These are phyloP conservation scores for Rhabdornis inornatus DNA, from an alignment of 2,113 vertebrate genomes.

Conservation along the genomic window DNA sequence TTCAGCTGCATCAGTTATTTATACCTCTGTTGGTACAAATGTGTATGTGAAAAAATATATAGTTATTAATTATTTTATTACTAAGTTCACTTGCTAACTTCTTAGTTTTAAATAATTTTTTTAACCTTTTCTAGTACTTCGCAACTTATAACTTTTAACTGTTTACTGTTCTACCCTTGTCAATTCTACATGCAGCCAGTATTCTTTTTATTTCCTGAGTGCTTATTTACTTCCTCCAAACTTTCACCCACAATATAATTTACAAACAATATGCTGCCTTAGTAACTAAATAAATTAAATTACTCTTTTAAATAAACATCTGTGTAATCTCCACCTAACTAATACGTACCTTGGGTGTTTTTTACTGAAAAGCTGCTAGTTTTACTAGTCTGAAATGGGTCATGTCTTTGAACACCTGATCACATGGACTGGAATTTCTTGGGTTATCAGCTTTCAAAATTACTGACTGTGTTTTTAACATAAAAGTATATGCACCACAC, in stretches of 20 bases:
- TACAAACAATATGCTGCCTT: neutral
- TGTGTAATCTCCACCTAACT: neutral
- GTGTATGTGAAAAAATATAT: neutral
- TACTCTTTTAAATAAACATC: neutral
- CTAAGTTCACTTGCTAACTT: neutral
- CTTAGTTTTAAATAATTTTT: neutral
- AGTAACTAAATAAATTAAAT: neutral
- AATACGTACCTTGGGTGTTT: neutral
- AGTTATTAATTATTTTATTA: neutral
- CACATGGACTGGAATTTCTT: rapidly evolving
- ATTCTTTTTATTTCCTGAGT: neutral
- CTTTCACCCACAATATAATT: neutral
- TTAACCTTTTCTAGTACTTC: neutral
- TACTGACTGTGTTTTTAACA: neutral
- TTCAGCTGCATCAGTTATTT: neutral
- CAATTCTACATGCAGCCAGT: neutral
- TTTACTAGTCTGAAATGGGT: neutral
- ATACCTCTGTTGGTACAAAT: neutral
- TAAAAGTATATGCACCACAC: neutral
- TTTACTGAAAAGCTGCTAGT: neutral
- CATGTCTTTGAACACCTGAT: neutral
- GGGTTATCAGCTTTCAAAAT: neutral
- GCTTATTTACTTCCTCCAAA: neutral
- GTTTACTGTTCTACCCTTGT: neutral
- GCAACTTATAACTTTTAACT: neutral